These are phyloP conservation scores for Aptenodytes forsteri DNA, from an alignment of 2,113 vertebrate species.

Conservation along the genomic window DNA sequence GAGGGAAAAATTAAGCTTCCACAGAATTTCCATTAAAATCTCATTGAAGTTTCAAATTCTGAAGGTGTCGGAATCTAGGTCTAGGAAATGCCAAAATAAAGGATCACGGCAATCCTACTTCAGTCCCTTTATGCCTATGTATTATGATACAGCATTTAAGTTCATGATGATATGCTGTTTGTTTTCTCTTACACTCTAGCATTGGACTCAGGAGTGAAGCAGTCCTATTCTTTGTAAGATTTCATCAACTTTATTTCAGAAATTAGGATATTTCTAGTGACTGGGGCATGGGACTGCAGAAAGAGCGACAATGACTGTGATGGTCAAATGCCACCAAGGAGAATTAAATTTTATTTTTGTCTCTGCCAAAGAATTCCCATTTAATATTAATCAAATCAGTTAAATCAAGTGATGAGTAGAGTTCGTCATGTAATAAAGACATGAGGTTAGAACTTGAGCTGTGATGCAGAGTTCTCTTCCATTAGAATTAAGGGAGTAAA, in stretches of 20 bases:
- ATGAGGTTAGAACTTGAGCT: neutral
- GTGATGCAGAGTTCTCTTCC: neutral
- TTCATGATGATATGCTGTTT: neutral
- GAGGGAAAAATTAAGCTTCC: neutral
- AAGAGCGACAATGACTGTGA: neutral
- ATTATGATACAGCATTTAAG: neutral
- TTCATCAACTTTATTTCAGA: neutral
- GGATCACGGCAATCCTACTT: neutral
- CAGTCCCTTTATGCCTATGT: neutral
- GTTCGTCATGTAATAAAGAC: neutral
- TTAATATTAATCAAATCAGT: neutral
- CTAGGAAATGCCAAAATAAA: neutral
- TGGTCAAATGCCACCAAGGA: neutral
- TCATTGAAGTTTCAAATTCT: neutral
- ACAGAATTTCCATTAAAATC: neutral
- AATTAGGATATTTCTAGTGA: neutral
- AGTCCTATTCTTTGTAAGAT: neutral
- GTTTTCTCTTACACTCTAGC: neutral
- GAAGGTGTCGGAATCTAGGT: neutral
- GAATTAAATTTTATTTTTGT: neutral
- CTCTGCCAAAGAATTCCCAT: neutral
- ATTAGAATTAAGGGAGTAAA: neutral
- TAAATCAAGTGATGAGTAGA: neutral
- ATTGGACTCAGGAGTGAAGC: neutral
- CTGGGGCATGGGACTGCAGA: neutral